These are phyloP conservation scores for Coturnix japonica DNA, from an alignment of 2,113 vertebrate genomes.

Conservation along the genomic window DNA sequence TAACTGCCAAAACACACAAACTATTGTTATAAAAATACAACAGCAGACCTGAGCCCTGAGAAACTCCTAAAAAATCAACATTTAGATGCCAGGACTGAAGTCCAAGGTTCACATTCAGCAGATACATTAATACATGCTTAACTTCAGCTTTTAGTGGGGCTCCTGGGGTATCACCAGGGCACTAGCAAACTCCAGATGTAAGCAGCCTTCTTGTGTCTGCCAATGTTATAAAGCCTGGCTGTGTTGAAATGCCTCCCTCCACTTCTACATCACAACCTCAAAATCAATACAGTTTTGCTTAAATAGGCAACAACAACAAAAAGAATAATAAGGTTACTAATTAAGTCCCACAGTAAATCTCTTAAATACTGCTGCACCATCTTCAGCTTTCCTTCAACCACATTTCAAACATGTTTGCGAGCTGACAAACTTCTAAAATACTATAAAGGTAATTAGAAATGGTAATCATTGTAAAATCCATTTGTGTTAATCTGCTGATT, in stretches of 20 bases:
- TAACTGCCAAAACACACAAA: constrained; percentile 48
- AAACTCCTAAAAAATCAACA: neutral
- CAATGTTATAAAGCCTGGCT: neutral
- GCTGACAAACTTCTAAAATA: constrained; percentile 32
- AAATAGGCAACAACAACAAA: neutral
- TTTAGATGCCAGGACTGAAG: neutral
- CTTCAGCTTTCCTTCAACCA: neutral
- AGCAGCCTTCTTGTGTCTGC: neutral
- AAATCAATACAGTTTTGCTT: neutral
- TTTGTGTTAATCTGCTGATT: constrained; percentile 5
- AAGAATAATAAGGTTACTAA: neutral
- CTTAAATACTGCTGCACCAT: neutral
- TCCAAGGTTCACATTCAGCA: neutral
- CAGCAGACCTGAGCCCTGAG: neutral
- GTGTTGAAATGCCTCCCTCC: neutral
- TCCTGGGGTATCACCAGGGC: neutral
- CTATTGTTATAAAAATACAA: constrained; percentile 27
- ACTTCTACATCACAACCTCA: neutral
- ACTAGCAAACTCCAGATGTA: neutral
- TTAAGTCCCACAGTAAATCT: neutral
- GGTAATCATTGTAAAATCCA: neutral
- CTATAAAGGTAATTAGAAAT: neutral
- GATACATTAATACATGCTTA: neutral
- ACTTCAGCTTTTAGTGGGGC: neutral
- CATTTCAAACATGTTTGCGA: neutral